A percentile compares a stretch with the other conserved stretches of the same genome.
These are phyloP conservation scores for Andrena hattorfiana DNA, from an alignment of 2,888 invertebrate species.

Conservation along the genomic window DNA sequence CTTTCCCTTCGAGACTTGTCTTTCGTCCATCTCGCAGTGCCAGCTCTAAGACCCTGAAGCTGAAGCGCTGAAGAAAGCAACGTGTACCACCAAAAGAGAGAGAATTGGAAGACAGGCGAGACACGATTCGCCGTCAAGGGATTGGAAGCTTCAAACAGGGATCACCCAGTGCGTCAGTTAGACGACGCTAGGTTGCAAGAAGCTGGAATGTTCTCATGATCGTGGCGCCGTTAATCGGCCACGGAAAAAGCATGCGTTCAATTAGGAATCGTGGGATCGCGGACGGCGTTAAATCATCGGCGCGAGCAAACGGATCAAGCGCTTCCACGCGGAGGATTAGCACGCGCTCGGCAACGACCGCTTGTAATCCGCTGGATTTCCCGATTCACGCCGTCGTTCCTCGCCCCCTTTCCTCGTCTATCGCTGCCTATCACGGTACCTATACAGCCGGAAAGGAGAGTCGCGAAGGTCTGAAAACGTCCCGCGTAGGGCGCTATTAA, in stretches of 20 bases:
- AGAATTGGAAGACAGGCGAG: too few relatives aligned
- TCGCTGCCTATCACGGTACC: constrained; percentile 48
- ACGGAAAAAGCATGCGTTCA: background rate
- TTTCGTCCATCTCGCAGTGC: background rate
- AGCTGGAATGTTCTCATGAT: constrained; percentile 8
- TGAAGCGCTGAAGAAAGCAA: too few relatives aligned
- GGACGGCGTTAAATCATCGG: constrained; percentile 36
- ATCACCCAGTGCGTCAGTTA: too few relatives aligned
- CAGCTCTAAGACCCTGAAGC: background rate
- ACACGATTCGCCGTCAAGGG: too few relatives aligned
- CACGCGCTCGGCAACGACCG: constrained; percentile 19
- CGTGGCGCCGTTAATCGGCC: constrained; percentile 21
- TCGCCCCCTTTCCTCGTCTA: background rate
- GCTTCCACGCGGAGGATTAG: background rate
- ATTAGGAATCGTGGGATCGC: constrained; percentile 33
- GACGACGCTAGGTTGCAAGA: too few relatives aligned
- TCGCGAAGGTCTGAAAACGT: constrained; percentile 58
- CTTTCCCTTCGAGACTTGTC: constrained; percentile 21
- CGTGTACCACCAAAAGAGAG: too few relatives aligned
- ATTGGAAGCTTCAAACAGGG: too few relatives aligned
- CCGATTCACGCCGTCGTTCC: constrained; percentile 21
- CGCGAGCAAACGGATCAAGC: constrained; percentile 8
- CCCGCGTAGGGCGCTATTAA: constrained; percentile 79
- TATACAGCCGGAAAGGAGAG: constrained; percentile 21
- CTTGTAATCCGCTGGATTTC: constrained; percentile 38